Conservation (phyloP, 2,797 vertebrate genomes). For the Sciurus vulgaris region DNA sequence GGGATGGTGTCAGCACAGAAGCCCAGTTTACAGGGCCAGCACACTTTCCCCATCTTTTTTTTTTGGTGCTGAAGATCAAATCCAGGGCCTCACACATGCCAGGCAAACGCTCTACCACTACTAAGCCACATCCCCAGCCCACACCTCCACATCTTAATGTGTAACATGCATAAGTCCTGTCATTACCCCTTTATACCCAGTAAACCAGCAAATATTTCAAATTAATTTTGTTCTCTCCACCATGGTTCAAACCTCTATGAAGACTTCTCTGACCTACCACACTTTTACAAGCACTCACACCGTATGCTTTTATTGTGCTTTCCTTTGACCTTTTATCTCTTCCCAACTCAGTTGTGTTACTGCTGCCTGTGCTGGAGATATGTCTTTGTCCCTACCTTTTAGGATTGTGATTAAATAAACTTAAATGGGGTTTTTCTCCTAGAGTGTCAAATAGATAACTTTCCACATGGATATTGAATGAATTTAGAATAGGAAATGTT, state of each 20-base stretch:
- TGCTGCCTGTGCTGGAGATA: not conserved
- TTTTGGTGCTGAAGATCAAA: too few species aligned
- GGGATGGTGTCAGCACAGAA: too few species aligned
- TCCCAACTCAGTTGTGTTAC: not conserved
- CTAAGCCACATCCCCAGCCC: too few species aligned
- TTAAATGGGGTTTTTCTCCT: not conserved
- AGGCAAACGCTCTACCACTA: too few species aligned
- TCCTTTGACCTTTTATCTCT: not conserved
- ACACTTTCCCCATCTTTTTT: too few species aligned
- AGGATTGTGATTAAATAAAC: not conserved
- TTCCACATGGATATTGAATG: not conserved
- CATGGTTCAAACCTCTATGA: not conserved
- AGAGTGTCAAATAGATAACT: not conserved
- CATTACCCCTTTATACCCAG: not conserved
- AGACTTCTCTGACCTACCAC: not conserved
- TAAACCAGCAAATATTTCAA: not conserved
- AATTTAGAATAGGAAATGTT: not conserved
- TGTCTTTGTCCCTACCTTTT: not conserved
- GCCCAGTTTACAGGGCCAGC: too few species aligned
- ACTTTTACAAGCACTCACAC: not conserved
- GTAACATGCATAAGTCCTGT: not conserved
- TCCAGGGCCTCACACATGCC: too few species aligned
- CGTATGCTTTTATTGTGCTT: not conserved
- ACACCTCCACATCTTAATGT: not conserved
- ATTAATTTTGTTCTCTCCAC: not conserved